phyloP scores from a whole-genome alignment of 2,113 vertebrate genomes.

The Penelope pileata region DNA sequence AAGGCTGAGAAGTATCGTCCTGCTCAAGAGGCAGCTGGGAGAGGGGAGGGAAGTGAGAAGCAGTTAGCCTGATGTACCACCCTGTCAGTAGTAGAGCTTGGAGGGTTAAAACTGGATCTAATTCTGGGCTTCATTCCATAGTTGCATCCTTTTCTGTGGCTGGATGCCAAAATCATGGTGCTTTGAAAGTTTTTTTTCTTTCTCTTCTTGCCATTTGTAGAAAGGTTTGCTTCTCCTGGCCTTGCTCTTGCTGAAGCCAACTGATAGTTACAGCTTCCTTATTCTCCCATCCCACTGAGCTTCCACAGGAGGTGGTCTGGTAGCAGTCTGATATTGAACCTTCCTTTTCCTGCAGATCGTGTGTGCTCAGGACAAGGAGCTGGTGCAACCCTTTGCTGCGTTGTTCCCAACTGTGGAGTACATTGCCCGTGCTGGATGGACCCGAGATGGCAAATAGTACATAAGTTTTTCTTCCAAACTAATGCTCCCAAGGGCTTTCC shows the following conservation, averaged over 20 bases:
- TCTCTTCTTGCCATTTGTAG: background rate
- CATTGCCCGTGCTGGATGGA: conserved; percentile 95
- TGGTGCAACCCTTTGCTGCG: conserved; percentile 84
- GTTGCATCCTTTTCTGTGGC: background rate
- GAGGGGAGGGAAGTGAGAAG: background rate
- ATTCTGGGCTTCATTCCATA: background rate
- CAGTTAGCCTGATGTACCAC: background rate
- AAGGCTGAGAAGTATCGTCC: background rate
- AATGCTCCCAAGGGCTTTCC: background rate
- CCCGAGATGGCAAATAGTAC: conserved; percentile 92
- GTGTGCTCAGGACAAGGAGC: conserved; percentile 87
- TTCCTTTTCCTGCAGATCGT: conserved; percentile 80
- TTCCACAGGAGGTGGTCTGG: background rate
- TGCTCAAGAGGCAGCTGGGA: background rate
- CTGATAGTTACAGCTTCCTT: background rate
- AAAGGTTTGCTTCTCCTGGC: background rate
- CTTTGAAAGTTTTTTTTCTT: conserved; percentile 5
- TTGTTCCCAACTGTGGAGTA: conserved; percentile 93
- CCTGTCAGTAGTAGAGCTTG: background rate
- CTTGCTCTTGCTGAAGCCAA: background rate
- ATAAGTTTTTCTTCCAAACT: conserved; percentile 27
- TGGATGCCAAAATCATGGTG: background rate
- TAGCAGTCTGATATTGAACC: background rate
- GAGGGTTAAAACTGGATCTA: background rate
- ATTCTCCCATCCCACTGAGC: background rate